A percentile compares a stretch with the other conserved stretches of the same genome.
Conservation (phyloP, 1,140 invertebrate species). For the Brachionus koreanus region DNA sequence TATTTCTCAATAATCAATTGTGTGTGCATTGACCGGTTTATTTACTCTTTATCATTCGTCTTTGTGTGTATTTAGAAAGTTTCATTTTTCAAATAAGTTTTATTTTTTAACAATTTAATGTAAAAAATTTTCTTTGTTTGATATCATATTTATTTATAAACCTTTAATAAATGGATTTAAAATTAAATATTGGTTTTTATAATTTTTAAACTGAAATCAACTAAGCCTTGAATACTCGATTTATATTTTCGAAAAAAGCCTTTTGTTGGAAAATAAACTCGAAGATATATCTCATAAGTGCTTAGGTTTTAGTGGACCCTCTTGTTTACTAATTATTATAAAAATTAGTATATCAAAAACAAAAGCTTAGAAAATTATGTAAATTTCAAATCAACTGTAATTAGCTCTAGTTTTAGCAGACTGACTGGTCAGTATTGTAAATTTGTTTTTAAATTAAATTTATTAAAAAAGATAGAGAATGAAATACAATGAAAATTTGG, state of each 20-base stretch:
- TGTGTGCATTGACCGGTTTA: slow-evolving; percentile 18
- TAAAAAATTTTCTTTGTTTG: slow-evolving; percentile 6
- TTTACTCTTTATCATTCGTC: neutral
- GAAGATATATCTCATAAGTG: neutral
- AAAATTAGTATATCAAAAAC: too few species aligned
- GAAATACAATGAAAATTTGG: neutral
- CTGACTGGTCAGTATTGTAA: too few species aligned
- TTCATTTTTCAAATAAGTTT: slow-evolving; percentile 20
- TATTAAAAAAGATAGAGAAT: neutral
- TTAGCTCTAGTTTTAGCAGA: too few species aligned
- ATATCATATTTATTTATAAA: neutral
- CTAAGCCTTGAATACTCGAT: neutral
- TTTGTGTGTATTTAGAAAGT: slow-evolving; percentile 14
- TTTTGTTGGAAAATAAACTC: neutral
- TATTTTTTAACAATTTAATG: slow-evolving; percentile 33
- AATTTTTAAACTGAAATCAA: neutral
- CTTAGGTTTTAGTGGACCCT: too few species aligned
- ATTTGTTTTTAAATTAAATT: neutral
- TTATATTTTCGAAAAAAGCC: neutral
- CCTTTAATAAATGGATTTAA: neutral
- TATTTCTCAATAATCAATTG: neutral
- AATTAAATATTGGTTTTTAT: neutral
- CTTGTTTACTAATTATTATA: too few species aligned
- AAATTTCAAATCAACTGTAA: too few species aligned
- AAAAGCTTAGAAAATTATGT: too few species aligned